Evolutionary conservation across 2,797 vertebrate genomes (phyloP).

Genomic region (Lerista edwardsae): DNA sequence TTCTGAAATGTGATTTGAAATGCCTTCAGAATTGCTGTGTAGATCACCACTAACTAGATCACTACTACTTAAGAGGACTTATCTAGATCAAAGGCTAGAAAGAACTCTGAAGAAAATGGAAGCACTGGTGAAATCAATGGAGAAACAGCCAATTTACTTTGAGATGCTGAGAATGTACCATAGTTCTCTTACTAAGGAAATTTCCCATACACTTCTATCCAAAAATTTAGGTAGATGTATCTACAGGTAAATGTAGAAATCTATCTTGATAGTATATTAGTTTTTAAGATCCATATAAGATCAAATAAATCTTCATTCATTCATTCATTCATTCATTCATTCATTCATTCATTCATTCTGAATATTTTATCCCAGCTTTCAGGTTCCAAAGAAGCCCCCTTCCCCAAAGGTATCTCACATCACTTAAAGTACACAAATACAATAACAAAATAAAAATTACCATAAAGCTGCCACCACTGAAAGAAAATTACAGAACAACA

Average conservation of each 20-base stretch:
- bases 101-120: background rate
- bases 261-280: background rate
- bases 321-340: too few relatives aligned
- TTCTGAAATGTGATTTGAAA: conserved; percentile 1
- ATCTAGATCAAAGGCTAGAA: background rate
- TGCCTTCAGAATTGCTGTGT: background rate
- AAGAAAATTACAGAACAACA: too few relatives aligned
- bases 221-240: too few relatives aligned
- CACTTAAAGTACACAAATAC: too few relatives aligned
- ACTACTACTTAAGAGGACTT: background rate
- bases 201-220: background rate
- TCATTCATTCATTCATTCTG: too few relatives aligned
- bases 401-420: too few relatives aligned
- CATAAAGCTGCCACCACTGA: too few relatives aligned
- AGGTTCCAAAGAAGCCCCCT: too few relatives aligned
- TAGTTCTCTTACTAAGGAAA: conserved; percentile 14
- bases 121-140: background rate
- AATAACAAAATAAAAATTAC: too few relatives aligned
- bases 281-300: too few relatives aligned
- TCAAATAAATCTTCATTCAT: too few relatives aligned
- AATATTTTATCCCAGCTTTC: too few relatives aligned
- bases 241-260: background rate
- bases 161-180: background rate
- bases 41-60: background rate
- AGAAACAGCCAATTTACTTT: background rate